Evolutionary conservation across 2,888 invertebrate genomes (phyloP).

Genomic region (Drosophila sordidapex): DNA sequence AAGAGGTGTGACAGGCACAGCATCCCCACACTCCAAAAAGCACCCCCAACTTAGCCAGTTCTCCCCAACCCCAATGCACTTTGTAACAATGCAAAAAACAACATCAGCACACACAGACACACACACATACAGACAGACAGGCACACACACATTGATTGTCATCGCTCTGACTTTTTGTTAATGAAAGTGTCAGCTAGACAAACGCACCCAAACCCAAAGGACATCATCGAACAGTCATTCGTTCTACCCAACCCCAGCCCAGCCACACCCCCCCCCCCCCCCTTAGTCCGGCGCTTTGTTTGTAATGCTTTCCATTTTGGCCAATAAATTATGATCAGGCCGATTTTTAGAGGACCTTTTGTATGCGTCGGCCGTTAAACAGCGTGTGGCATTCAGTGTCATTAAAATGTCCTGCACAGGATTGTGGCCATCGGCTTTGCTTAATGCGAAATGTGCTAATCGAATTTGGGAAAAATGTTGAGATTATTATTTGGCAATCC

Average conservation of each 20-base stretch:
- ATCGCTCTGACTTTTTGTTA: constrained; percentile 80
- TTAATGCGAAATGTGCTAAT: constrained; percentile 16
- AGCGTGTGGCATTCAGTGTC: constrained; percentile 32
- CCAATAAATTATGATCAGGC: constrained; percentile 82
- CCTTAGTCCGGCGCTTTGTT: constrained; percentile 24
- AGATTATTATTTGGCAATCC: constrained; percentile 20
- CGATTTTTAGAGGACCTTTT: constrained; percentile 64
- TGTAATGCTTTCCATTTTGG: constrained; percentile 59
- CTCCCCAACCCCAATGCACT: constrained; percentile 48
- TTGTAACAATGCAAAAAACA: constrained; percentile 73
- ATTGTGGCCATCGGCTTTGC: constrained; percentile 29
- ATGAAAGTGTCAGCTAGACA: constrained; percentile 82
- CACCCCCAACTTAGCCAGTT: constrained; percentile 8
- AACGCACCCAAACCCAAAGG: constrained; percentile 63
- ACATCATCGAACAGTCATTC: constrained; percentile 23
- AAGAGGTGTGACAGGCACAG: constrained; percentile 58
- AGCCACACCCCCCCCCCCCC: not conserved
- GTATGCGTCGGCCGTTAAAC: constrained; percentile 25
- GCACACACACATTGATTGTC: constrained; percentile 56
- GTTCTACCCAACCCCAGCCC: not conserved
- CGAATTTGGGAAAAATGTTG: constrained; percentile 12
- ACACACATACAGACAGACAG: constrained; percentile 9
- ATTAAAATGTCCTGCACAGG: constrained; percentile 49
- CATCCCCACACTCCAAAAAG: constrained; percentile 6
- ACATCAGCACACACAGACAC: constrained; percentile 30